Conservation (phyloP, 2,113 vertebrate species). For the Xyliphius kryptos region DNA sequence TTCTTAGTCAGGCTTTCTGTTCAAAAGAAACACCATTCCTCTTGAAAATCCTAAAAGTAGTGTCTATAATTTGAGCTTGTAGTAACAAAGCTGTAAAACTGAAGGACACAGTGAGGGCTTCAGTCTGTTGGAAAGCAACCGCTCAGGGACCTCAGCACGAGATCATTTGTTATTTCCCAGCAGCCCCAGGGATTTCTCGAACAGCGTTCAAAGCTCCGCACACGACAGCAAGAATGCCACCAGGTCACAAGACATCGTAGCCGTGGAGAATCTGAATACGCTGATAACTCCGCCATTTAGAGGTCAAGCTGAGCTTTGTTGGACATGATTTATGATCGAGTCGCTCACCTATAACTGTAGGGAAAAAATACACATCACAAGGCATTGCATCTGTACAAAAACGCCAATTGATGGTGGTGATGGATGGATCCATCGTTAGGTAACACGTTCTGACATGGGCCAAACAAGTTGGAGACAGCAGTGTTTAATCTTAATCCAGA, state of each 20-base stretch:
- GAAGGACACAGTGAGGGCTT: slow-evolving; percentile 33
- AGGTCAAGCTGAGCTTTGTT: slow-evolving; percentile 94
- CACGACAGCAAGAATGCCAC: slow-evolving; percentile 73
- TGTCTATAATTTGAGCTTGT: slow-evolving; percentile 10
- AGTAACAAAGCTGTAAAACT: slow-evolving; percentile 1
- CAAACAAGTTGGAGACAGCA: slow-evolving; percentile 62
- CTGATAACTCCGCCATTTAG: slow-evolving; percentile 77
- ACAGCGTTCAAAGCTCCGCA: slow-evolving; percentile 78
- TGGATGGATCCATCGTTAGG: slow-evolving; percentile 68
- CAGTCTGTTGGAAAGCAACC: slow-evolving; percentile 33
- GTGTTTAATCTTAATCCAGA: slow-evolving; percentile 73
- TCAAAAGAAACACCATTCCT: neutral
- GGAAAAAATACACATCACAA: slow-evolving; percentile 67
- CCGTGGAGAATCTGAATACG: slow-evolving; percentile 62
- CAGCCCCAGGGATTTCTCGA: slow-evolving; percentile 66
- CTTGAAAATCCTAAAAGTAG: neutral
- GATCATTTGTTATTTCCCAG: slow-evolving; percentile 60
- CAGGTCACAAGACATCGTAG: slow-evolving; percentile 72
- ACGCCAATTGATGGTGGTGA: slow-evolving; percentile 71
- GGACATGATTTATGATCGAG: slow-evolving; percentile 88
- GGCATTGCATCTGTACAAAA: slow-evolving; percentile 68
- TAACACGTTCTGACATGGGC: slow-evolving; percentile 61
- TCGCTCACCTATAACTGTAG: slow-evolving; percentile 82
- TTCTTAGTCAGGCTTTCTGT: neutral
- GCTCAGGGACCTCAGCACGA: slow-evolving; percentile 40